Evolutionary conservation across 2,797 vertebrate species (phyloP), one percentile per base, ranked within the genome.

Genomic region (Arrhamphus sclerolepis): DNA sequence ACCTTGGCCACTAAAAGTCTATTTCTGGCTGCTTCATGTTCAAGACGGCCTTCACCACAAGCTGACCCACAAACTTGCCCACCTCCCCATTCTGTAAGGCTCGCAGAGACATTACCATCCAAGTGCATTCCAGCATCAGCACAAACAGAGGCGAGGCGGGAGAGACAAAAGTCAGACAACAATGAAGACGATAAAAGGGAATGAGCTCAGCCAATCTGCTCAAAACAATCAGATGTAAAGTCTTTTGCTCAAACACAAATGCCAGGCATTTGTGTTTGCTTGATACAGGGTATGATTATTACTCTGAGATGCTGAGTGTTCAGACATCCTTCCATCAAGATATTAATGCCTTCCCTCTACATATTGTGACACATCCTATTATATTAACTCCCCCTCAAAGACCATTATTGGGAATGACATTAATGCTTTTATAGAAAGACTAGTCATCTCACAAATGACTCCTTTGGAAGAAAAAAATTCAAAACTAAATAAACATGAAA

Each of bases 51-150:
- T 72, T 76, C 61, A 61, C 62, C 76, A 62, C 44, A 59, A 41
- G 16, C 70, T 70, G 76, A 77, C 75, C 64, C 65, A 72, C 46
- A 83, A 78, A 79, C 69, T 50, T 49, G 47, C 24, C 46, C 52
- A 18, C 8, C 26, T 54, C 31, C 56, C 31, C 16, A 1, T 57
- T 41, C 59, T 19, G 39, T 22, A n/a, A 17, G 53, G 41, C 56
- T 19, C 28, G 43, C 7, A 2, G 14, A 24, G 31, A 22, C 34
- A 58, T 47, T 21, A 20, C 50, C 52, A 20, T 39, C 28, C 17
- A 49, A 53, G 16, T 17, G 39, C 56, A 65, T 62, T 66, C 40
- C 54, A 60, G 24, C 54, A 54, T 73, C 47, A 38, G 65, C 11
- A 40, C 38, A 57, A 62, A 55, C 60, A 62, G 14, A 46, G 39